phyloP scores from a whole-genome alignment of 2,113 vertebrate species.

The Datnioides undecimradiatus region DNA sequence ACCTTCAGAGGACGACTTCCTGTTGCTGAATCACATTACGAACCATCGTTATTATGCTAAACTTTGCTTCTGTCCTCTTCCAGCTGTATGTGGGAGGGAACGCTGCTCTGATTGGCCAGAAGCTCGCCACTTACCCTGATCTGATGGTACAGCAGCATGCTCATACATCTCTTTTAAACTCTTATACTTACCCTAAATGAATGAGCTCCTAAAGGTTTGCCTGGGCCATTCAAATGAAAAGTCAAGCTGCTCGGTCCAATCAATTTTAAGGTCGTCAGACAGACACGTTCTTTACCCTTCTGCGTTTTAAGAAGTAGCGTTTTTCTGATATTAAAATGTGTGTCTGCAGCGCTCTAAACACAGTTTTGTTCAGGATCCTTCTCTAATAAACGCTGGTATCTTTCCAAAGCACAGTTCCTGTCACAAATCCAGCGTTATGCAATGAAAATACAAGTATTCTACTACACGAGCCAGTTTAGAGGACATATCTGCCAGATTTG shows the following conservation, averaged over 20 bases:
- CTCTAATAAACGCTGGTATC: too few species aligned
- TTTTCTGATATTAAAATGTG: too few species aligned
- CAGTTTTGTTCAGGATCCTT: background rate
- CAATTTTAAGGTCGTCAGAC: too few species aligned
- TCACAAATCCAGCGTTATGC: background rate
- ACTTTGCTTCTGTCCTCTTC: conserved; percentile 29
- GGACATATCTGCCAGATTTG: background rate
- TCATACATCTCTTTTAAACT: conserved; percentile 5
- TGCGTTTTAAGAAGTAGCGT: too few species aligned
- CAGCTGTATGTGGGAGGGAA: conserved; percentile 98
- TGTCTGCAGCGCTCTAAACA: too few species aligned
- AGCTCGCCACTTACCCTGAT: conserved; percentile 89
- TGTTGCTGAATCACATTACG: background rate
- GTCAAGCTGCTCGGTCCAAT: background rate
- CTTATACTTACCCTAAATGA: background rate
- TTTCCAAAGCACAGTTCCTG: too few species aligned
- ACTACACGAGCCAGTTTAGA: background rate
- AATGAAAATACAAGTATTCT: background rate
- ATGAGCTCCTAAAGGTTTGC: background rate
- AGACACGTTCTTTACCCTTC: too few species aligned
- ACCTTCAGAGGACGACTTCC: background rate
- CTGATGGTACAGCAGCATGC: conserved; percentile 85
- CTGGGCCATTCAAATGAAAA: background rate
- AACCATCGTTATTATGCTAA: background rate
- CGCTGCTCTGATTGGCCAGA: conserved; percentile 97